Evolutionary conservation across 2,113 vertebrate species (phyloP), one percentile per base, ranked within the genome.

Genomic region (Seriola aureovittata): DNA sequence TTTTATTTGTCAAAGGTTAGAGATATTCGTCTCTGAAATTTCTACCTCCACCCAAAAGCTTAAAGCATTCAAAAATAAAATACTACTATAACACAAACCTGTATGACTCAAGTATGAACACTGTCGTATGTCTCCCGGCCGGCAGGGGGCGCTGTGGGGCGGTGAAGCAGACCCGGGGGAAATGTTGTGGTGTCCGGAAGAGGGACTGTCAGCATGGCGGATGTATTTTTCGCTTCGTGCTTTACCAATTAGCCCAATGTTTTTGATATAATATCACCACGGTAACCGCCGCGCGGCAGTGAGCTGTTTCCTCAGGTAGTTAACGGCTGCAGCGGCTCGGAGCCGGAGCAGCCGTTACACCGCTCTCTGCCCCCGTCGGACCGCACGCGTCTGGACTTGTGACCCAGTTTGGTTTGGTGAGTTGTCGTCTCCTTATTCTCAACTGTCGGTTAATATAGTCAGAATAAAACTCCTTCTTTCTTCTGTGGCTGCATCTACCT

Each of bases 351-450:
- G 46, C 65, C 5, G 29, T 16, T 0, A 16, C 57, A 6, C 34
- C 42, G 38, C 52, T 11, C 16, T 6, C 58, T 4, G 29, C 23
- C 52, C 21, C 58, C 3, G 50, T 32, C 68, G 1, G 13, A 8
- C 23, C 13, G 40, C 46, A 8, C 36, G 14, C 64, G 78, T 62
- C 78, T 62, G 54, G 90, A 84, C 77, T 85, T 81, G 80, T 83
- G 65, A 80, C 65, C 55, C 78, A 54, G 25, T 82, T 85, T 67
- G 85, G 34, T 76, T 74, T 23, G 87, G 89, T 92, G 84, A 89
- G 89, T 91, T 71, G 70, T 58, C 14, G 9, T 62, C 60, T 60
- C 12, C 48, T 54, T 8, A 4, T 36, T 42, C n/a, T 80, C 4
- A 0, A 3, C 58, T 71, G 25, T 8, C 73, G 12, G 10, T 76